Evolutionary conservation across 2,797 vertebrate species (phyloP).

Genomic region (Cygnus olor): DNA sequence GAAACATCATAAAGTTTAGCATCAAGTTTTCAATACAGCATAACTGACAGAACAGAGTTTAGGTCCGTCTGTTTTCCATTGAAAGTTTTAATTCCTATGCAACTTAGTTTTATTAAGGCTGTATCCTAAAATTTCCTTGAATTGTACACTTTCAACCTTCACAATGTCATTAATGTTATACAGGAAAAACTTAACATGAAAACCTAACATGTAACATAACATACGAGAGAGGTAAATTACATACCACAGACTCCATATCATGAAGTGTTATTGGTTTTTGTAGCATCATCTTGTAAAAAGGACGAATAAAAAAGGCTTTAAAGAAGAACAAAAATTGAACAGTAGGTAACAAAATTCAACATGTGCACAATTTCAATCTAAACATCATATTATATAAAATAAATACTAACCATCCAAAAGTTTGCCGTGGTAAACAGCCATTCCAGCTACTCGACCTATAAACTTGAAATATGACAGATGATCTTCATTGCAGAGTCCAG

Average conservation of each 20-base stretch:
- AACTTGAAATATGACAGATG: slow-evolving; percentile 98
- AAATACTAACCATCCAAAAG: slow-evolving; percentile 90
- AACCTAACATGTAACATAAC: not conserved
- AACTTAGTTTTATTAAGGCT: not conserved
- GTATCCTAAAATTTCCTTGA: not conserved
- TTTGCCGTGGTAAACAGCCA: slow-evolving; percentile 98
- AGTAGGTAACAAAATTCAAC: not conserved
- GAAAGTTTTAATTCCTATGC: not conserved
- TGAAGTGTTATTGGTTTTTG: slow-evolving; percentile 93
- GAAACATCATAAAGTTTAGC: not conserved
- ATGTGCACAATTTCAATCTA: not conserved
- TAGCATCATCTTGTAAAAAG: slow-evolving; percentile 99
- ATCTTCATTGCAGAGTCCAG: slow-evolving; percentile 97
- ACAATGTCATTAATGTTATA: not conserved
- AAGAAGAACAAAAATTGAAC: slow-evolving; percentile 53
- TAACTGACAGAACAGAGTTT: not conserved
- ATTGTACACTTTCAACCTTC: not conserved
- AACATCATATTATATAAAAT: not conserved
- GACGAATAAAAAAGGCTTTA: slow-evolving; percentile 96
- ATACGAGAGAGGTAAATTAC: slow-evolving; percentile 42
- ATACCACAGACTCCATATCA: slow-evolving; percentile 98
- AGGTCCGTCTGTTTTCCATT: not conserved
- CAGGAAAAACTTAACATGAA: not conserved
- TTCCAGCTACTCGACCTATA: slow-evolving; percentile 96
- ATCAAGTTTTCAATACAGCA: not conserved